Conservation (phyloP, 1,140 invertebrate species). For the Bombus huntii region DNA sequence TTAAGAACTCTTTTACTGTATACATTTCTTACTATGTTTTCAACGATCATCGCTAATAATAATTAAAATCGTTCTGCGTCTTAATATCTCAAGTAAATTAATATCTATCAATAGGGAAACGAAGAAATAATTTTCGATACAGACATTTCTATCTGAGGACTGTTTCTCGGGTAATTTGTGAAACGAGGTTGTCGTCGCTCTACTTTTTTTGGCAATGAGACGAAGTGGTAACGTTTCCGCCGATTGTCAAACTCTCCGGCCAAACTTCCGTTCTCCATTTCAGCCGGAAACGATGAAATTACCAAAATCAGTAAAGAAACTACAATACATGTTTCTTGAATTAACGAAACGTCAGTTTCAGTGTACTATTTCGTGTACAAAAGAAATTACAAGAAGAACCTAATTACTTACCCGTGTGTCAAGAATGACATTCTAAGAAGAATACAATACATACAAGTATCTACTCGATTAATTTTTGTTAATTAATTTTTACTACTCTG, state of each 20-base stretch:
- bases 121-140: not conserved
- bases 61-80: no score
- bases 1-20: no score
- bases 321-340: not conserved
- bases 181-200: not conserved
- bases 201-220: not conserved
- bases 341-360: not conserved
- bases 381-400: not conserved
- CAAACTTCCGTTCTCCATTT: not conserved
- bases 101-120: not conserved
- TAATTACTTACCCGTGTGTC: not conserved
- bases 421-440: not conserved
- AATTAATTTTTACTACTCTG: no score
- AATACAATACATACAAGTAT: no score
- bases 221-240: constrained; percentile 2
- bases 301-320: not conserved
- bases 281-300: not conserved
- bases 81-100: not conserved
- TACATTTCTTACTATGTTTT: no score
- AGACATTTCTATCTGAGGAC: not conserved
- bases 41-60: rapidly evolving
- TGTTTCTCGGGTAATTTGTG: not conserved
- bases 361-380: not conserved
- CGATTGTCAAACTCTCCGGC: not conserved
- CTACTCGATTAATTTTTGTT: no score